Evolutionary conservation across 2,888 invertebrate species (phyloP), one percentile per base, ranked within the genome.

Genomic region (Margaritifera margaritifera): DNA sequence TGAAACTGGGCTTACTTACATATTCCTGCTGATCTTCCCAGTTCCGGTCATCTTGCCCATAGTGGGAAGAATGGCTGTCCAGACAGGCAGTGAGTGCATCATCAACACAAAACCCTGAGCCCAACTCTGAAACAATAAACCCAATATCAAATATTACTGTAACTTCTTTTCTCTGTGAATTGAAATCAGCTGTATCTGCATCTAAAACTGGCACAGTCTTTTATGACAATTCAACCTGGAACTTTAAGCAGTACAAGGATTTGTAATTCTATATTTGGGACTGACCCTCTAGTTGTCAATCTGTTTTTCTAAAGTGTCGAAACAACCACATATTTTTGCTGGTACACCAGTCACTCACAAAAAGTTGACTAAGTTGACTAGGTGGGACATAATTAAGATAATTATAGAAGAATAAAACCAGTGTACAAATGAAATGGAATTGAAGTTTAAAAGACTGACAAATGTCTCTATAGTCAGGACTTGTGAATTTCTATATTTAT

Each of bases 61-160:
- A n/a, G 86, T 84, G 11, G 83, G 80, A 62, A 83, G 73, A 27
- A 86, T 82, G 18, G 84, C 83, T 19, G 84, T 81, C 86, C 86
- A 86, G 11, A 84, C 78, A 0, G 86, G 86, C 20, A 84, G 68
- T 6, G 84, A 80, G 64, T 80, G 77, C 78, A 81, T 83, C 55
- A 86, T 74, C 20, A 82, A 66, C 42, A 75, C 72, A 67, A 86
- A 83, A 11, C 83, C 83, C 59, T 76, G 59, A n/a, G 74, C 74
- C 80, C 83, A 84, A 51, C 78, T 79, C 84, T 84, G 60, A 0
- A 71, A 74, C 24, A 55, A 3, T 59, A 25, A 59, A 58, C 25
- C 27, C 27, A 51, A 62, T 6, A 15, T 8, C 56, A 25, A 62
- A 11, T 11, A 55, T 55, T 55, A 11, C 55, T 22, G 55, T 55